phyloP scores from a whole-genome alignment of 2,797 vertebrate species.

The Typhlichthys eigenmanni region DNA sequence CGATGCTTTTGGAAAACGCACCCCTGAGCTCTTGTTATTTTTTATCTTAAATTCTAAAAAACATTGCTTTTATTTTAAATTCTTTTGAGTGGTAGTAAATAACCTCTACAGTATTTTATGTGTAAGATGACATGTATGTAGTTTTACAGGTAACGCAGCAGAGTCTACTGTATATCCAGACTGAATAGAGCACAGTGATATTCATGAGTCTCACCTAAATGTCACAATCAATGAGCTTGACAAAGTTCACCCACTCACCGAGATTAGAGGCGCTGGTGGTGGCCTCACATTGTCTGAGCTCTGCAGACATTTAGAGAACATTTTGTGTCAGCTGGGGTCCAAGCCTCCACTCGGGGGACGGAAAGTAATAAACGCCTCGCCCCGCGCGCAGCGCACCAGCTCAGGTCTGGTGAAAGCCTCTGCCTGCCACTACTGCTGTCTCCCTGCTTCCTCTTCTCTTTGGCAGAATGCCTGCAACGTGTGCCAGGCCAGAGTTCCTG shows the following conservation, averaged over 20 bases:
- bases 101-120: not conserved
- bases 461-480: slow-evolving; percentile 85
- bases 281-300: slow-evolving; percentile 64
- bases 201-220: slow-evolving; percentile 69
- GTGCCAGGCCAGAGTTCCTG: slow-evolving; percentile 79
- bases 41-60: too few relatives aligned
- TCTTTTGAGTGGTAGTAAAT: slow-evolving; percentile 4
- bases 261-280: slow-evolving; percentile 49
- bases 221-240: slow-evolving; percentile 71
- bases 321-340: slow-evolving; percentile 61
- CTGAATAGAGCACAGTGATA: slow-evolving; percentile 51
- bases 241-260: slow-evolving; percentile 70
- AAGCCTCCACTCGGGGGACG: slow-evolving; percentile 57
- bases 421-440: slow-evolving; percentile 49
- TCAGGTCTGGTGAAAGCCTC: slow-evolving; percentile 61
- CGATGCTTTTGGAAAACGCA: too few relatives aligned
- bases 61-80: slow-evolving; percentile 1
- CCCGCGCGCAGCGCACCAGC: slow-evolving; percentile 48
- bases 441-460: slow-evolving; percentile 21
- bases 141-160: too few relatives aligned
- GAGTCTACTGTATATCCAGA: slow-evolving; percentile 2
- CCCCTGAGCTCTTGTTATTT: too few relatives aligned
- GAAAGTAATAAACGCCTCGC: slow-evolving; percentile 58
- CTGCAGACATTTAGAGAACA: slow-evolving; percentile 68
- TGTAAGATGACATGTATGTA: not conserved